A percentile compares a stretch with the other conserved stretches of the same genome.
Evolutionary conservation across 2,888 invertebrate genomes (phyloP).

Genomic region (Hecatera dysodea): DNA sequence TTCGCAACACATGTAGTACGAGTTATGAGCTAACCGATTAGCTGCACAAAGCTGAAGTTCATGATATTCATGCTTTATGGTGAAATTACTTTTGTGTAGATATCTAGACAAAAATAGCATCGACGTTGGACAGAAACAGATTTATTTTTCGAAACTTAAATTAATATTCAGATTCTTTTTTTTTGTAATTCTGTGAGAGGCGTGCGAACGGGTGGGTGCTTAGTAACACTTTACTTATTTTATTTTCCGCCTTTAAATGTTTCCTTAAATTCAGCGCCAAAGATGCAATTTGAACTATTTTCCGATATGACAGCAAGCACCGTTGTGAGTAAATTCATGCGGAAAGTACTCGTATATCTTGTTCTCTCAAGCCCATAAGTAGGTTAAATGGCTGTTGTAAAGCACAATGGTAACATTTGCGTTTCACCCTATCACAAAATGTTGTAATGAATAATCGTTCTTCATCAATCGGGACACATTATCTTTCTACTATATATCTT

Average conservation of each 20-base stretch:
- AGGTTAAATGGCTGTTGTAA: background rate
- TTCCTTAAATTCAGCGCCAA: slow-evolving; percentile 8
- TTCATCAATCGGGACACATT: background rate
- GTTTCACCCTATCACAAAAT: background rate
- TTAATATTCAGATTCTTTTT: background rate
- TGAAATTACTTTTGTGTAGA: slow-evolving; percentile 1
- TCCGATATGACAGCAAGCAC: background rate
- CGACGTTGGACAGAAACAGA: background rate
- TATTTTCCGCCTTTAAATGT: background rate
- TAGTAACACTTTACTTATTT: slow-evolving; percentile 6
- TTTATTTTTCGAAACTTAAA: slow-evolving; percentile 1
- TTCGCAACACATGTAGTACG: slow-evolving; percentile 15
- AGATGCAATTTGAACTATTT: background rate
- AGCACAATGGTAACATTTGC: background rate
- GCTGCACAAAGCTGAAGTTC: slow-evolving; percentile 3
- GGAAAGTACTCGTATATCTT: slow-evolving; percentile 5
- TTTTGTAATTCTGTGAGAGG: background rate
- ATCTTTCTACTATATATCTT: background rate
- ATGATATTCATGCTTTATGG: background rate
- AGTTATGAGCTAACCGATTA: slow-evolving; percentile 12
- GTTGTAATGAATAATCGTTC: background rate
- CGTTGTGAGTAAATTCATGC: background rate
- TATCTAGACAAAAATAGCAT: background rate
- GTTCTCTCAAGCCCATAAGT: background rate
- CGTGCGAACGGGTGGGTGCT: background rate